A percentile compares a stretch with the other conserved stretches of the same genome.
Evolutionary conservation across 2,113 vertebrate genomes (phyloP).

Genomic region (Tylochromis polylepis): DNA sequence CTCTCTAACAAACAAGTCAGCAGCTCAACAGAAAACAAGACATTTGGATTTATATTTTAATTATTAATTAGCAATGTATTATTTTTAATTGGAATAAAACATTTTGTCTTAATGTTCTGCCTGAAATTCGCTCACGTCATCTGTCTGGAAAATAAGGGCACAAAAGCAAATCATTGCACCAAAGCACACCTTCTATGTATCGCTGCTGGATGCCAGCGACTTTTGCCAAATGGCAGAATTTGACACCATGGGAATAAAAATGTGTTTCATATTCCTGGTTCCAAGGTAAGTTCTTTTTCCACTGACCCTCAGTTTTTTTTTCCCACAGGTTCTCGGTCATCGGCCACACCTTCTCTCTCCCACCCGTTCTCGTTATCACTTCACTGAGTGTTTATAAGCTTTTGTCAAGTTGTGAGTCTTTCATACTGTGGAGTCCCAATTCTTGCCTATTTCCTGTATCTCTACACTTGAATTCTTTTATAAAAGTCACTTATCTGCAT

Average conservation of each 20-base stretch:
- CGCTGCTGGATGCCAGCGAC: neutral
- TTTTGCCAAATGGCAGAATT: neutral
- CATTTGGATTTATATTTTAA: neutral
- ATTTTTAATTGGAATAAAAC: neutral
- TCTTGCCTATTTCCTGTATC: neutral
- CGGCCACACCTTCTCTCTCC: neutral
- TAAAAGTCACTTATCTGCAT: neutral
- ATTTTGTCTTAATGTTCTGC: neutral
- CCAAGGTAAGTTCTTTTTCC: neutral
- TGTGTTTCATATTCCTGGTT: neutral
- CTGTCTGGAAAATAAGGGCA: neutral
- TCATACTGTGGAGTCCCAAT: fast-evolving
- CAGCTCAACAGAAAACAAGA: neutral
- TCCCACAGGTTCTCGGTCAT: neutral
- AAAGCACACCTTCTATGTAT: neutral
- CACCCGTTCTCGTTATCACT: neutral
- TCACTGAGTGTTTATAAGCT: neutral
- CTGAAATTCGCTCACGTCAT: neutral
- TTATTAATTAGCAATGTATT: neutral
- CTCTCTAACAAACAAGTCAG: neutral
- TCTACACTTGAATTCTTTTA: neutral
- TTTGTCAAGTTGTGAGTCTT: neutral
- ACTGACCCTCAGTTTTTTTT: neutral
- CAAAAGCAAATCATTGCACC: neutral
- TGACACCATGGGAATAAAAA: neutral